These are phyloP conservation scores for Chrysolina americana DNA, from an alignment of 2,888 invertebrate species.

Conservation along the genomic window DNA sequence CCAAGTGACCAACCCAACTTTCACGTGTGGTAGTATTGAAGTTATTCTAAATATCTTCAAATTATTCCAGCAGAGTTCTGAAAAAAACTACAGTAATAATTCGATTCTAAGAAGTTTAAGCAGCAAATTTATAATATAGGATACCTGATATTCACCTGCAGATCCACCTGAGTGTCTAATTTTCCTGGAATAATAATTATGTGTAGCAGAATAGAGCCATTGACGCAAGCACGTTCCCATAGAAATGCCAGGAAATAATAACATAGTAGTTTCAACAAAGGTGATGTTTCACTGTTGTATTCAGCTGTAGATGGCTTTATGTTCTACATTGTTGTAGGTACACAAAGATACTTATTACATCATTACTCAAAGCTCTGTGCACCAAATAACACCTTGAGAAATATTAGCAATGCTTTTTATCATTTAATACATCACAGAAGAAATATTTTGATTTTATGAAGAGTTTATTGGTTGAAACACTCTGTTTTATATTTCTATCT, in stretches of 20 bases:
- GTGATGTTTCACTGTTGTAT: constrained; percentile 27
- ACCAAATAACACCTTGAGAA: neutral
- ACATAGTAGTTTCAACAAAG: constrained; percentile 33
- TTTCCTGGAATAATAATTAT: neutral
- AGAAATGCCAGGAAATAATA: constrained; percentile 36
- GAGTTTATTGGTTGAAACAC: no score
- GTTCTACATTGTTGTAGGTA: neutral
- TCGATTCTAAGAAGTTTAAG: no score
- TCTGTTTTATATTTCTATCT: no score
- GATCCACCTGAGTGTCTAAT: neutral
- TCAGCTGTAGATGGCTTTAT: constrained; percentile 3
- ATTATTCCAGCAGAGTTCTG: no score
- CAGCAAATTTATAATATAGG: neutral
- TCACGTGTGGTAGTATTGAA: no score
- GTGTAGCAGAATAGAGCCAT: constrained; percentile 36
- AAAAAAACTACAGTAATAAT: no score
- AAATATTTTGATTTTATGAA: no score
- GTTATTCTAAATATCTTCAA: no score
- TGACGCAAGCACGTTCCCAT: constrained; percentile 27
- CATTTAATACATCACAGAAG: neutral
- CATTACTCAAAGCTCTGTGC: neutral
- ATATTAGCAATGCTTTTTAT: neutral
- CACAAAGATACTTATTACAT: neutral
- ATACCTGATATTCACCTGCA: neutral
- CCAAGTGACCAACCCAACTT: no score